Conservation (phyloP, 2,888 invertebrate genomes). For the Parelbella ahira region DNA sequence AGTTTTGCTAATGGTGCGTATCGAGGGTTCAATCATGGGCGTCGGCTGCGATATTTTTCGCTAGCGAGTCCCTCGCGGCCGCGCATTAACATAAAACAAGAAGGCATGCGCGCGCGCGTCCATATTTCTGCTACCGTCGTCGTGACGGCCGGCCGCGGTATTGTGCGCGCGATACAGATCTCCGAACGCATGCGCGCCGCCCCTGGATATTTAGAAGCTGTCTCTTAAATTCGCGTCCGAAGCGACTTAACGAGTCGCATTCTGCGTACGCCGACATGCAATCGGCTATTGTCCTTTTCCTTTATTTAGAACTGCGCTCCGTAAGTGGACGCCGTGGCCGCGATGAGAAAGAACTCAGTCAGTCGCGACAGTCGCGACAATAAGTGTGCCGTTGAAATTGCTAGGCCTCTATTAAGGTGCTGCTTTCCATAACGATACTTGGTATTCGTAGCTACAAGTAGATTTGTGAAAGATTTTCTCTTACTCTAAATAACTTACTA, state of each 20-base stretch:
- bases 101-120: conserved; percentile 58
- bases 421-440: conserved; percentile 14
- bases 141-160: conserved; percentile 71
- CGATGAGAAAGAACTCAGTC: conserved; percentile 23
- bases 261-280: conserved; percentile 67
- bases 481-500: too few species aligned
- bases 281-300: conserved; percentile 61
- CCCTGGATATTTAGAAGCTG: conserved; percentile 76
- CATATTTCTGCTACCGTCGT: conserved; percentile 76
- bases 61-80: conserved; percentile 51
- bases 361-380: conserved; percentile 21
- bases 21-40: conserved; percentile 58
- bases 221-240: conserved; percentile 68
- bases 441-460: conserved; percentile 2
- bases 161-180: conserved; percentile 77
- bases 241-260: conserved; percentile 72
- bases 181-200: conserved; percentile 65
- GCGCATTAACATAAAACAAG: conserved; percentile 78
- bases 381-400: conserved; percentile 17
- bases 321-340: conserved; percentile 38
- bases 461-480: too few species aligned
- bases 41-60: conserved; percentile 59
- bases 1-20: conserved; percentile 38
- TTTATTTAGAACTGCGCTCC: conserved; percentile 43
- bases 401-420: conserved; percentile 17